Base-by-base conservation (phyloP, 2,113 vertebrate species). In the Sinocyclocheilus anophthalmus region DNA sequence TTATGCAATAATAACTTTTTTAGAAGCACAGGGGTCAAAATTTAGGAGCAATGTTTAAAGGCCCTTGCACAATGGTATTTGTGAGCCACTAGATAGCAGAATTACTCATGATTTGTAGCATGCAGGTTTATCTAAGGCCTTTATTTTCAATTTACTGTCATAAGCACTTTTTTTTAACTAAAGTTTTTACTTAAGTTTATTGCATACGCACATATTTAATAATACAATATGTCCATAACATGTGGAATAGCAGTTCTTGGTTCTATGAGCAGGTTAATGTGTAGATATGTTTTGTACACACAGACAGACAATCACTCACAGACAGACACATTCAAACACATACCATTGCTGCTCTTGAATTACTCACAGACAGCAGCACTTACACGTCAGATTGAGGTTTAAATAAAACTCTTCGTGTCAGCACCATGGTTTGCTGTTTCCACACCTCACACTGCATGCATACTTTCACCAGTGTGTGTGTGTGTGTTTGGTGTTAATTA, bases 381-480 rank as follows among this genome's bases (percentile, higher is more conserved):
- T 55, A 80, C 73, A 86, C 61, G 42, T 82, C 79, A 87, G 55
- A 87, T 70, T 87, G 50, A 63, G 67, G 22, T 84, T 70, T 63
- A 89, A 87, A 87, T 89, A 85, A 89, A 59, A 87, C 70, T 61
- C 39, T 37, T 45, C 63, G 33, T 76, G 63, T 87, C 72, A 87
- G 61, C 70, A 87, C 82, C 67, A 59, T 33, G 83, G 70, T 89
- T 85, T 86, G 67, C 48, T 53, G 73, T 88, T 88, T 83, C 85
- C 84, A 57, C 61, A 85, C 76, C 70, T 86, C 70, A 70, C 33
- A 48, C 39, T 82, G 61, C 59, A 24, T 26, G 50, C 50, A 67
- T 26, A 59, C 33, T 22, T 22, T 22, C 42, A 81, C 26, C 81
- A 63, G 39, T 20, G 69, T 65, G 18, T 76, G 73, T 84, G 39